Conservation (phyloP, 1,140 invertebrate genomes). For the Trichonephila inaurata region DNA sequence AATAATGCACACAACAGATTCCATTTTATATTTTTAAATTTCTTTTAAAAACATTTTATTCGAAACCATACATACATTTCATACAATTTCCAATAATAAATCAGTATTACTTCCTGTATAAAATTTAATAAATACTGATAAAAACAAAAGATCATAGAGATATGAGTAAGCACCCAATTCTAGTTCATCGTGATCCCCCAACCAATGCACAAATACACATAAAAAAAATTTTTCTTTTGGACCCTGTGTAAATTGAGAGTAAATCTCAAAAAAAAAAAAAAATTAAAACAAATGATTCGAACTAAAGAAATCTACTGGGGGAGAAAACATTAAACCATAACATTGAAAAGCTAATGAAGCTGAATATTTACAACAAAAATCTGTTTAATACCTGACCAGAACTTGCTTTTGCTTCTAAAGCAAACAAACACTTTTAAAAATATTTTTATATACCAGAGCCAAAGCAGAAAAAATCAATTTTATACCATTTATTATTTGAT, state of each 20-base stretch:
- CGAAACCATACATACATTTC: background rate
- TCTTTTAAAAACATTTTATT: background rate
- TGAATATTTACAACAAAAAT: background rate
- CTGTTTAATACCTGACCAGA: too few species aligned
- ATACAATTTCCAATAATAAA: background rate
- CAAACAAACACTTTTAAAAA: too few species aligned
- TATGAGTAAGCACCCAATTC: background rate
- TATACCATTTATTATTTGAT: too few species aligned
- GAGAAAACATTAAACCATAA: background rate
- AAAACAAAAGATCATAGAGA: background rate
- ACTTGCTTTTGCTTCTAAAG: too few species aligned
- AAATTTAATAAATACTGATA: constrained; percentile 33
- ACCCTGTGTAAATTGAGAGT: background rate
- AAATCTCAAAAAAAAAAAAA: background rate
- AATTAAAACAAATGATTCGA: background rate
- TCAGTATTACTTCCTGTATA: constrained; percentile 12
- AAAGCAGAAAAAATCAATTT: too few species aligned
- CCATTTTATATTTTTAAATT: background rate
- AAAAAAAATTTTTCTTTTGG: background rate
- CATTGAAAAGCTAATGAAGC: too few species aligned
- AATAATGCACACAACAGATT: background rate
- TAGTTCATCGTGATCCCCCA: background rate
- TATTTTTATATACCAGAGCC: too few species aligned
- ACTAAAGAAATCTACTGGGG: background rate
- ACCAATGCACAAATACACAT: background rate